Evolutionary conservation across 2,797 vertebrate genomes (phyloP), one percentile per base, ranked within the genome.

Genomic region (Rhinogobio ventralis): DNA sequence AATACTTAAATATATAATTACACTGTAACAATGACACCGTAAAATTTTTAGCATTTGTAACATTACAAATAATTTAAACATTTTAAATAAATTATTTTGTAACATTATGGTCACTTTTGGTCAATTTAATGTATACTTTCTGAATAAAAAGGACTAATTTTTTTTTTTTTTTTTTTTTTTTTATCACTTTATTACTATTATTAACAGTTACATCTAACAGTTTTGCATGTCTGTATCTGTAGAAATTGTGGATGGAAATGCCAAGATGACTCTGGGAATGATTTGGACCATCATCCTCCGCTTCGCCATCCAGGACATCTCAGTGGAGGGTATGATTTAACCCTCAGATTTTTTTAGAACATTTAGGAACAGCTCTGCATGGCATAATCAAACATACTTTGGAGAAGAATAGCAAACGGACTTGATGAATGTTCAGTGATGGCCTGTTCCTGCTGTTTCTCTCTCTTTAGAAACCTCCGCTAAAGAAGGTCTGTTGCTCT

Each of bases 261-360:
- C 94, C 2, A 98, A 99, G 94, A 96, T 96, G 95, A 96, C 95
- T 77, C 92, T 95, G 85, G 95, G 95, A 85, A 96, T 96, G 95
- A 96, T 99, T 91, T 99, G 97, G 97, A 99, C 97, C 86, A 99
- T 99, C 91, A 99, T 99, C 92, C 97, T 98, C 9, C 92, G 97
- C 74, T 99, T 99, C 1, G 97, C 97, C 88, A 99, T 99, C 90
- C 97, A 99, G 94, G 97, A 99, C 89, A 98, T 99, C 93, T 99
- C 97, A 0, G 97, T 98, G 86, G 97, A 98, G 94, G 97, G 97
- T 97, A 89, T 91, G 81, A 60, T 33, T 62, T 66, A 46, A 23
- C 33, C 57, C 78, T 57, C 13, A 53, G 0, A 15, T 23, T 64
- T 5, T 23, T 78, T 55, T 53, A 39, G 72, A 36, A 9, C 42